These are phyloP conservation scores for Perithous albicinctus DNA, from an alignment of 2,888 invertebrate species.

Conservation along the genomic window DNA sequence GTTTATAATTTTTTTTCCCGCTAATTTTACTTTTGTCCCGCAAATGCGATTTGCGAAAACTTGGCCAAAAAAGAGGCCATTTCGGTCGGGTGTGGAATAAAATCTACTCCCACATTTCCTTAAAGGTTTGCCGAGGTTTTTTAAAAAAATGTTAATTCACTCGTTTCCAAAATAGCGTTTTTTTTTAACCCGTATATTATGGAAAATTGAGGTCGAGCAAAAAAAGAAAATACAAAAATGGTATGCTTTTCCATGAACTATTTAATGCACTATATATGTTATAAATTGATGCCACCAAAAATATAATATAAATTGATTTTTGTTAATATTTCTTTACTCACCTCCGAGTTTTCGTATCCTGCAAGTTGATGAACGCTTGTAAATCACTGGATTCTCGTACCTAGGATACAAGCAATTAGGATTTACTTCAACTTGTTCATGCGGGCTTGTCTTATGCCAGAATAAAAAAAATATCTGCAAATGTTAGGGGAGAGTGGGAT, in stretches of 20 bases:
- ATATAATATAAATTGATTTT: too few species aligned
- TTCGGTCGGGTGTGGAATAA: background rate
- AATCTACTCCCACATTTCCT: background rate
- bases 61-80: background rate
- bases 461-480: background rate
- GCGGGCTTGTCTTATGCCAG: background rate
- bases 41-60: background rate
- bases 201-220: too few species aligned
- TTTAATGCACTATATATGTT: too few species aligned
- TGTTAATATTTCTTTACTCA: slow-evolving; percentile 43
- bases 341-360: slow-evolving; percentile 69
- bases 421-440: background rate
- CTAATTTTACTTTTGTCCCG: background rate
- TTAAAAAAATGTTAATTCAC: too few species aligned
- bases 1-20: too few species aligned
- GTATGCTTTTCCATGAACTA: too few species aligned
- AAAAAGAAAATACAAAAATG: too few species aligned
- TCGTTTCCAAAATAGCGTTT: too few species aligned
- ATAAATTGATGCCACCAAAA: too few species aligned
- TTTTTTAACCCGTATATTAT: too few species aligned
- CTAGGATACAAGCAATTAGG: slow-evolving; percentile 67
- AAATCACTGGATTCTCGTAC: slow-evolving; percentile 76
- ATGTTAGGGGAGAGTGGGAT: too few species aligned
- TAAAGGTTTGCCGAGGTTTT: too few species aligned
- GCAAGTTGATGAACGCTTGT: slow-evolving; percentile 73